Evolutionary conservation across 2,888 invertebrate species (phyloP).

Genomic region (Heteromurus nitidus): DNA sequence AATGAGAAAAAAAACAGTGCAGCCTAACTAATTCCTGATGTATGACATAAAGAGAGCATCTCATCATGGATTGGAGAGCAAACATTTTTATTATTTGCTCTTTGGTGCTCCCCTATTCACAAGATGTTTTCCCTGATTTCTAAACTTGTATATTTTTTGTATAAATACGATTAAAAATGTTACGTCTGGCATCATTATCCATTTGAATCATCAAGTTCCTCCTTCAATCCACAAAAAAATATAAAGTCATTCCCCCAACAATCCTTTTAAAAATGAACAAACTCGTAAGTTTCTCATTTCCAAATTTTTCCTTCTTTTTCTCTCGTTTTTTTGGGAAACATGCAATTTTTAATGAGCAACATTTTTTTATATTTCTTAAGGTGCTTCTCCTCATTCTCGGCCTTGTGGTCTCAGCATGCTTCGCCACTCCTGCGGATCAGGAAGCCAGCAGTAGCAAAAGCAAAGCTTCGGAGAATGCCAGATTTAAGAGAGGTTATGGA

Average conservation of each 20-base stretch:
- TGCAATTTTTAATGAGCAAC: neutral
- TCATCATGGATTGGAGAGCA: neutral
- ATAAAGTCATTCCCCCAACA: no score
- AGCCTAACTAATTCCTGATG: slow-evolving; percentile 25
- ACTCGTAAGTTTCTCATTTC: slow-evolving; percentile 12
- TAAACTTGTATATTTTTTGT: neutral
- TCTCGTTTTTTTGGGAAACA: slow-evolving; percentile 14
- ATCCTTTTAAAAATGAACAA: slow-evolving; percentile 22
- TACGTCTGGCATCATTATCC: neutral
- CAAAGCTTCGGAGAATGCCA: neutral
- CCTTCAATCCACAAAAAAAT: neutral
- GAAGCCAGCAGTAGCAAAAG: neutral
- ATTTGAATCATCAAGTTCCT: slow-evolving; percentile 8
- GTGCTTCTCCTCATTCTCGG: slow-evolving; percentile 21
- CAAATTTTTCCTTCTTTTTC: neutral
- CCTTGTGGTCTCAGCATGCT: slow-evolving; percentile 7
- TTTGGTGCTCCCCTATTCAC: neutral
- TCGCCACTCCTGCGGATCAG: slow-evolving; percentile 24
- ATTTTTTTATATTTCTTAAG: neutral
- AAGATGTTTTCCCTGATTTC: neutral
- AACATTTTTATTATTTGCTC: neutral
- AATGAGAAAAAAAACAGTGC: slow-evolving; percentile 13
- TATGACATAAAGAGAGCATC: no score
- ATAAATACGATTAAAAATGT: neutral
- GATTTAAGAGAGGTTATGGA: slow-evolving; percentile 43